phyloP scores from a whole-genome alignment of 2,888 invertebrate species.

The Eupithecia insigniata region DNA sequence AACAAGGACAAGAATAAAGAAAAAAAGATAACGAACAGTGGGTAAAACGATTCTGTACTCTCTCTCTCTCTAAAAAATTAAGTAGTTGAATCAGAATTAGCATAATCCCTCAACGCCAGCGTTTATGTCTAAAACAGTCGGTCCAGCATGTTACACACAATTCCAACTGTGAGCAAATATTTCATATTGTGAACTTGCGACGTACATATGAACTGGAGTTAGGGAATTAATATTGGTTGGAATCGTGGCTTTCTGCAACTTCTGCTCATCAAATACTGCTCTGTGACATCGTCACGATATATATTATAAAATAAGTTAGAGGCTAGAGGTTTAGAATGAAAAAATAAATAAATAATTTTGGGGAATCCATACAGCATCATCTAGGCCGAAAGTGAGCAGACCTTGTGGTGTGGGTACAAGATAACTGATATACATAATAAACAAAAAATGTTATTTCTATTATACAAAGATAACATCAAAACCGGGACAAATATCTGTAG shows the following conservation, averaged over 20 bases:
- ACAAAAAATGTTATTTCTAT: no score
- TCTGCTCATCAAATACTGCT: constrained; percentile 8
- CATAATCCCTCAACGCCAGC: constrained; percentile 15
- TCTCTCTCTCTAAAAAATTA: no score
- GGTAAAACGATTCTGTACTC: neutral
- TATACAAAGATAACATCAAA: no score
- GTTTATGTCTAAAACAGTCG: constrained; percentile 56
- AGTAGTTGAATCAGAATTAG: neutral
- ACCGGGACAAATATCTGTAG: no score
- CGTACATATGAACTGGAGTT: constrained; percentile 36
- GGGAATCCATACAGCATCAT: neutral
- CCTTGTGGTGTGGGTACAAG: neutral
- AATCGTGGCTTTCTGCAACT: constrained; percentile 1
- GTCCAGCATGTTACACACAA: constrained; percentile 54
- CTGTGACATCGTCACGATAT: neutral
- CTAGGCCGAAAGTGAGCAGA: neutral
- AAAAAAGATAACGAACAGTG: neutral
- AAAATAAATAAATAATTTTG: neutral
- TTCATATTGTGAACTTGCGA: constrained; percentile 44
- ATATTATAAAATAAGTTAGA: no score
- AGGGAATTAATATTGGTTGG: constrained; percentile 14
- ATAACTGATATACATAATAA: no score
- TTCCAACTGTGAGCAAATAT: constrained; percentile 50
- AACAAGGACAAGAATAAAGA: no score
- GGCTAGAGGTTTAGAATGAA: neutral